phyloP scores from a whole-genome alignment of 2,888 invertebrate species.

The Diarsia brunnea region DNA sequence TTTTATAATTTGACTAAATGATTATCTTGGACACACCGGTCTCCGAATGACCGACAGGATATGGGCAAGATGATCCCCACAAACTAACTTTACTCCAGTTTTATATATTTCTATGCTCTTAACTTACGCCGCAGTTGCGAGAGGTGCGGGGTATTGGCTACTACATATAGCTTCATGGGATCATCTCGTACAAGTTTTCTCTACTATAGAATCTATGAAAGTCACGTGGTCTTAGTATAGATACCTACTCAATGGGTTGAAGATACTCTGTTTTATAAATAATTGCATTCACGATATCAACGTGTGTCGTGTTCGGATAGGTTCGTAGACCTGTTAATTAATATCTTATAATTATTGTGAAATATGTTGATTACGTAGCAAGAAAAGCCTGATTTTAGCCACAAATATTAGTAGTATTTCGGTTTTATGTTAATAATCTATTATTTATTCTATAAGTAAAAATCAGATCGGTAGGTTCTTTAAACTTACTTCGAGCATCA shows the following conservation, averaged over 20 bases:
- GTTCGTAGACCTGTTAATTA: slow-evolving; percentile 31
- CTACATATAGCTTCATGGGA: not conserved
- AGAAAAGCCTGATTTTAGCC: not conserved
- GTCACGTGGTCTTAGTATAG: too few species aligned
- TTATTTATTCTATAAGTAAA: too few species aligned
- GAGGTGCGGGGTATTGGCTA: too few species aligned
- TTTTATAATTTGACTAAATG: not conserved
- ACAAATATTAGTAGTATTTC: too few species aligned
- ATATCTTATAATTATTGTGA: slow-evolving; percentile 7
- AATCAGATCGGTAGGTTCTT: not conserved
- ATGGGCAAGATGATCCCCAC: not conserved
- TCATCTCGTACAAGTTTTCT: not conserved
- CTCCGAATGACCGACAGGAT: not conserved
- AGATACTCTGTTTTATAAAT: not conserved
- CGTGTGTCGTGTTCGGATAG: slow-evolving; percentile 11
- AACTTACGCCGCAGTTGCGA: too few species aligned
- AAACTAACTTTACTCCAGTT: too few species aligned
- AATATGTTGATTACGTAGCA: not conserved
- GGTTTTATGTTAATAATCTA: too few species aligned
- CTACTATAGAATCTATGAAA: too few species aligned
- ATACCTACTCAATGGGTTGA: not conserved
- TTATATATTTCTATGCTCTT: too few species aligned
- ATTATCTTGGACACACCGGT: not conserved
- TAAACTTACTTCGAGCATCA: not conserved
- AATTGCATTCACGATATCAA: slow-evolving; percentile 25